Percentiles rank a stretch among this genome's conserved stretches.
Conservation (phyloP, 2,888 invertebrate species). For the Tribolium freemani region DNA sequence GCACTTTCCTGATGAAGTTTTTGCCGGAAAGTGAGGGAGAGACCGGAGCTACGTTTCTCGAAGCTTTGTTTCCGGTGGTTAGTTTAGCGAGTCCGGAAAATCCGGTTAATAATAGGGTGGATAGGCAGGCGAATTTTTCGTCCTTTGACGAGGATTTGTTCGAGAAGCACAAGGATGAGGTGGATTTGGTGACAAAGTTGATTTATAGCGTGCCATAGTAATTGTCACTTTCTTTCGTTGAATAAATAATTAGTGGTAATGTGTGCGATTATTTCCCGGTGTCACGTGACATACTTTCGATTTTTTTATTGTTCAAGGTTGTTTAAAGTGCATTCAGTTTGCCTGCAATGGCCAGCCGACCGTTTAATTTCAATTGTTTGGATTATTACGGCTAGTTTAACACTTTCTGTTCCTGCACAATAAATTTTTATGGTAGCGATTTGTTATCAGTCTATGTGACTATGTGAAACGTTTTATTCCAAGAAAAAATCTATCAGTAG, state of each 20-base stretch:
- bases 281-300: constrained; percentile 17
- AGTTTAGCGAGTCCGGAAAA: background rate
- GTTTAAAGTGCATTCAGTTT: constrained; percentile 11
- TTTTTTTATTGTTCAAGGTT: constrained; percentile 11
- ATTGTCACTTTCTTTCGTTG: background rate
- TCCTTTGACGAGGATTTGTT: background rate
- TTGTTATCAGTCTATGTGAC: background rate
- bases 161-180: constrained; percentile 11
- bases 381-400: constrained; percentile 13
- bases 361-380: constrained; percentile 9
- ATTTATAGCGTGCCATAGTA: constrained; percentile 17
- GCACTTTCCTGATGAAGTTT: constrained; percentile 27
- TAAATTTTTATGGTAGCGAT: background rate
- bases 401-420: constrained; percentile 10
- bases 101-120: background rate
- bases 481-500: no score
- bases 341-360: background rate
- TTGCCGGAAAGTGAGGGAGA: constrained; percentile 27
- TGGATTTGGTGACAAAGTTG: constrained; percentile 12
- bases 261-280: background rate
- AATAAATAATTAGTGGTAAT: background rate
- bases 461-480: no score
- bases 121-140: background rate
- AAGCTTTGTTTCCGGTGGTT: constrained; percentile 6
- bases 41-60: background rate